A percentile compares a stretch with the other conserved stretches of the same genome.
phyloP scores from a whole-genome alignment of 2,888 invertebrate species.

The Drosophila tripunctata region DNA sequence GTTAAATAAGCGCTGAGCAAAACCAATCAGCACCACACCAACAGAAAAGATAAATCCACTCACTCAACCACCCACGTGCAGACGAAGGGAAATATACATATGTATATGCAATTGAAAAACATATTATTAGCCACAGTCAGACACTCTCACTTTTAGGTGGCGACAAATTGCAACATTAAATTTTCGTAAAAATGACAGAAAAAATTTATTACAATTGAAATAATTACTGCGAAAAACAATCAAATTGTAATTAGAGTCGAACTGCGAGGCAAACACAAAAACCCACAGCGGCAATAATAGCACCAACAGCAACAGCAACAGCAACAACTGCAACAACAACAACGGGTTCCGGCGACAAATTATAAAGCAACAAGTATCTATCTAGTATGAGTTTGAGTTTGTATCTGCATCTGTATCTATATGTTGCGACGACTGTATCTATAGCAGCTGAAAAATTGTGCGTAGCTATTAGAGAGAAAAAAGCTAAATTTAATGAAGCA shows the following conservation, averaged over 20 bases:
- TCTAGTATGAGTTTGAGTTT: slow-evolving; percentile 23
- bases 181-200: slow-evolving; percentile 60
- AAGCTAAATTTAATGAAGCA: slow-evolving; percentile 21
- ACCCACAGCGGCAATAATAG: slow-evolving; percentile 7
- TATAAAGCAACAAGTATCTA: slow-evolving; percentile 44
- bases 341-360: slow-evolving; percentile 55
- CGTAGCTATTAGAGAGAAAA: slow-evolving; percentile 30
- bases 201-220: slow-evolving; percentile 77
- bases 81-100: background rate
- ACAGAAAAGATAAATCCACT: too few relatives aligned
- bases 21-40: slow-evolving; percentile 18
- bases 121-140: slow-evolving; percentile 31
- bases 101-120: slow-evolving; percentile 20
- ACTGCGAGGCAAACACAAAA: slow-evolving; percentile 33
- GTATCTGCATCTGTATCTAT: slow-evolving; percentile 23
- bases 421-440: background rate
- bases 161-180: slow-evolving; percentile 67
- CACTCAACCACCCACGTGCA: slow-evolving; percentile 4
- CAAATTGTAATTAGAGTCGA: slow-evolving; percentile 74
- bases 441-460: slow-evolving; percentile 44
- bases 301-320: slow-evolving; percentile 17
- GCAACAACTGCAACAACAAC: slow-evolving; percentile 23
- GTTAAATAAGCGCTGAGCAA: background rate
- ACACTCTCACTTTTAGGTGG: slow-evolving; percentile 11
- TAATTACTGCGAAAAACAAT: slow-evolving; percentile 74